Conservation (phyloP, 2,888 invertebrate genomes). For the Lamproptera curius region DNA sequence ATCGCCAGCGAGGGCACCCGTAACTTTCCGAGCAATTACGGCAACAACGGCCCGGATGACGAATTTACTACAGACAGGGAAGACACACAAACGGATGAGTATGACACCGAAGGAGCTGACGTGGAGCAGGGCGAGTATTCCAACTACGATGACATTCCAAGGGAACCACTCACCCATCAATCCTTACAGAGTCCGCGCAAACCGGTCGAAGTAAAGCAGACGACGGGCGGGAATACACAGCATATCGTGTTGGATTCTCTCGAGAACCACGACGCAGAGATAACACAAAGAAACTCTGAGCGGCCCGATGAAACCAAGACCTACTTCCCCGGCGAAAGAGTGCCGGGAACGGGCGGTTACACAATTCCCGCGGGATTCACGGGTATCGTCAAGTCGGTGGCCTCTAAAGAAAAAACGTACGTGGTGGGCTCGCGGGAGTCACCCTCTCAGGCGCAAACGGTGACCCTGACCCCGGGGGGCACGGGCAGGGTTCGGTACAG, state of each 20-base stretch:
- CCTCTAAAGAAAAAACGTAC: constrained; percentile 78
- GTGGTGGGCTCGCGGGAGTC: constrained; percentile 76
- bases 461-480: constrained; percentile 73
- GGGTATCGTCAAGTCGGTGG: constrained; percentile 82
- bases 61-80: constrained; percentile 62
- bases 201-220: constrained; percentile 64
- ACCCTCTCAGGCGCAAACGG: constrained; percentile 83
- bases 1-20: constrained; percentile 51
- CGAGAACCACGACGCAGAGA: constrained; percentile 77
- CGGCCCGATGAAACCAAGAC: constrained; percentile 75
- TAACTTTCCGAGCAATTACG: constrained; percentile 52
- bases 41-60: constrained; percentile 45
- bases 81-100: constrained; percentile 52
- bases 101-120: constrained; percentile 55
- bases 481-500: constrained; percentile 63
- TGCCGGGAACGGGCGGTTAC: constrained; percentile 83
- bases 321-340: constrained; percentile 80
- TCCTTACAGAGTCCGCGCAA: constrained; percentile 50
- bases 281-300: constrained; percentile 78
- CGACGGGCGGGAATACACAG: constrained; percentile 78
- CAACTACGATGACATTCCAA: constrained; percentile 78
- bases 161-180: constrained; percentile 50
- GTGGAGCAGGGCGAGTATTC: constrained; percentile 74
- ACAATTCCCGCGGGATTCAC: constrained; percentile 83
- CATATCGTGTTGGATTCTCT: constrained; percentile 79